A percentile compares a stretch with the other conserved stretches of the same genome.
Evolutionary conservation across 1,140 invertebrate species (phyloP).

Genomic region (Melanaphis sacchari): DNA sequence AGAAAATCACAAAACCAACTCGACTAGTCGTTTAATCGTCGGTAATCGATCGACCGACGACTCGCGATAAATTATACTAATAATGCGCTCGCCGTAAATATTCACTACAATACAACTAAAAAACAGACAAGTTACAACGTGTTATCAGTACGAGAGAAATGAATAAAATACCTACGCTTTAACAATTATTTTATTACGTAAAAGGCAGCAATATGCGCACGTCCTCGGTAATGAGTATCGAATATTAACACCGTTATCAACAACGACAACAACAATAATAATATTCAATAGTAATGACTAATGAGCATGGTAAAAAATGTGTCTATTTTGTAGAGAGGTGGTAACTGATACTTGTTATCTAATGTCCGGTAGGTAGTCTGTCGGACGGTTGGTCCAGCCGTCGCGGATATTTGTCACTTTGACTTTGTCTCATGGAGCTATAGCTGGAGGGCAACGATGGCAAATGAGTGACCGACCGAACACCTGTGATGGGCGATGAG

Average conservation of each 20-base stretch:
- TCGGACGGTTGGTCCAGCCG: too few species aligned
- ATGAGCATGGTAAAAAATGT: background rate
- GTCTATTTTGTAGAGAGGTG: background rate
- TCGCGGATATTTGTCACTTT: too few species aligned
- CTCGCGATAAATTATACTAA: background rate
- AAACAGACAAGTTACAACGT: background rate
- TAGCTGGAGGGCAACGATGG: too few species aligned
- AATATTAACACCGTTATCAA: background rate
- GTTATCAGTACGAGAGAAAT: background rate
- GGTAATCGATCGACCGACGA: background rate
- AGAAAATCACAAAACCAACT: background rate
- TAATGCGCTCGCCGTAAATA: background rate
- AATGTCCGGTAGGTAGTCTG: too few species aligned
- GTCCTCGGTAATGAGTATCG: background rate
- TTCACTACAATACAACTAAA: background rate
- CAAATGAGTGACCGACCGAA: background rate
- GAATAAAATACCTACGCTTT: background rate
- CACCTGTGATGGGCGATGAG: background rate
- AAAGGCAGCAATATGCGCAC: background rate
- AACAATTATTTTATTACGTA: conserved; percentile 6
- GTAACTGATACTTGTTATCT: background rate
- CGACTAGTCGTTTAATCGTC: background rate
- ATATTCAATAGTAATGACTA: background rate
- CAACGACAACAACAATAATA: background rate
- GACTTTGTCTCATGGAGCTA: too few species aligned